Percentiles rank a stretch among this genome's conserved stretches.
Evolutionary conservation across 2,888 invertebrate species (phyloP).

Genomic region (Beris chalybata): DNA sequence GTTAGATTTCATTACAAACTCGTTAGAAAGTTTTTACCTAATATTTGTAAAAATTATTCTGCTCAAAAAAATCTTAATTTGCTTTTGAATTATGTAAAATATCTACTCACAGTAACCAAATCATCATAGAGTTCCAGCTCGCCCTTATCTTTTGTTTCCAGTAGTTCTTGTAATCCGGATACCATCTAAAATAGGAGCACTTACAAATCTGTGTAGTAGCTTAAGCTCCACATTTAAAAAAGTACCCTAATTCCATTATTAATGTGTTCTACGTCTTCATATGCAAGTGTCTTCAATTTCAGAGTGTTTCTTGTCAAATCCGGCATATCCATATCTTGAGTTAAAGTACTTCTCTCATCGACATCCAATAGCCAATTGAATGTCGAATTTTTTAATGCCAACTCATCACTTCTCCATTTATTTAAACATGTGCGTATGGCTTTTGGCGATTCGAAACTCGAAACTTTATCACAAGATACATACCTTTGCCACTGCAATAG

Average conservation of each 20-base stretch:
- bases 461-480: conserved; percentile 15
- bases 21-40: no score
- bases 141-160: not conserved
- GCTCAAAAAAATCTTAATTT: not conserved
- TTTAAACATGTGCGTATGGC: conserved; percentile 9
- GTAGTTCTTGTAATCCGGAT: not conserved
- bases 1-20: no score
- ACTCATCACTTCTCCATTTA: conserved; percentile 6
- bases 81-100: not conserved
- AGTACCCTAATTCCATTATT: conserved; percentile 7
- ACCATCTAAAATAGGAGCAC: conserved; percentile 8
- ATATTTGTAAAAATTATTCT: not conserved
- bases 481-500: conserved; percentile 15
- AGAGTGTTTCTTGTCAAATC: conserved; percentile 5
- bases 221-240: not conserved
- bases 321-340: not conserved
- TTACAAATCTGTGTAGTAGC: no score
- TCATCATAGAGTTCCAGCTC: not conserved
- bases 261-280: conserved; percentile 1
- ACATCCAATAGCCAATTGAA: conserved; percentile 19
- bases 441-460: not conserved
- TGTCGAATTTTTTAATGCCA: not conserved
- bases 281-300: conserved; percentile 1
- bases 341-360: conserved; percentile 21
- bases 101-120: not conserved